Base-by-base conservation (phyloP, 2,113 vertebrate genomes). In the Centropus unirufus region DNA sequence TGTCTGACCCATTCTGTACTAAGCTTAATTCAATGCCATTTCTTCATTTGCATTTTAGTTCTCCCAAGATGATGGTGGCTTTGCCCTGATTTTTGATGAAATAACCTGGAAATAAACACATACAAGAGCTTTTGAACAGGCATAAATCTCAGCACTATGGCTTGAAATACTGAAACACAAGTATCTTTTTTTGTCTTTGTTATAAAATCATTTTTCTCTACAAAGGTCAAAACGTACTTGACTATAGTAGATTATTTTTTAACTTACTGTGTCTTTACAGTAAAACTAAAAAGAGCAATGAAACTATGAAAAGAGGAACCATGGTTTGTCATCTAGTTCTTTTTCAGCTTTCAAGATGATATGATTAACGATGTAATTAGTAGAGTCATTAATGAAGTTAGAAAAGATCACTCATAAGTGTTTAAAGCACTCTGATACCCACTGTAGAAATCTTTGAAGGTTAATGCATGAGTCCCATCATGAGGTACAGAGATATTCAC, bases 291-390 rank as follows among this genome's bases (percentile, higher is more conserved):
- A 95, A 72, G 14, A 80, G 2, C 16, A 62, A 47, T 23, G 34
- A 87, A 90, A 92, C 59, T 22, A 46, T 80, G 36, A 49, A 90
- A 87, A 92, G 47, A 80, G 3, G 9, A 79, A 4, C 23, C 23
- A n/a, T n/a, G 21, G 24, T 66, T 89, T 77, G 23, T 91, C 75
- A 92, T 91, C 77, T 92, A 54, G n/a, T 54, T 91, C 93, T 92
- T 90, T 90, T 78, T 78, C 79, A 79, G 61, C 77, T 96, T 86
- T 93, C 81, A 83, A 73, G 94, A 78, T 85, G 86, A 87, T 86
- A 82, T 92, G 93, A 97, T 96, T 96, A 97, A 97, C 79, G 94
- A 54, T 66, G 59, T 64, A 96, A 95, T 97, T 97, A 95, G 72
- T 78, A 78, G 72, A 94, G 79, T 54, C 75, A 92, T 83, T 92